Percentiles rank a stretch among this genome's conserved stretches.
Evolutionary conservation across 2,113 vertebrate species (phyloP).

Genomic region (Sinocyclocheilus grahami): DNA sequence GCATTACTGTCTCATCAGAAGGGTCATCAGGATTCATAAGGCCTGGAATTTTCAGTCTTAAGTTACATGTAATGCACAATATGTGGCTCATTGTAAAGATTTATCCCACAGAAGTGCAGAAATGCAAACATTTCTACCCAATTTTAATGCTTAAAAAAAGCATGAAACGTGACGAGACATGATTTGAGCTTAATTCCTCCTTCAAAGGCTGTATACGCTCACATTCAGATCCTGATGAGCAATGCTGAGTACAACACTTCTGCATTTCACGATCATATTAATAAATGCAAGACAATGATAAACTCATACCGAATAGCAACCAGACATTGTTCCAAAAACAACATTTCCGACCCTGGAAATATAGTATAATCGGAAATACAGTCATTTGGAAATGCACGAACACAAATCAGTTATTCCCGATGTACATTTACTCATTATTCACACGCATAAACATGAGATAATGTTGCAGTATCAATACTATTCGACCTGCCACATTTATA

Average conservation of each 20-base stretch:
- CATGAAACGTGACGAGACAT: too few relatives aligned
- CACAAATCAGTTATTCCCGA: neutral
- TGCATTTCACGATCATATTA: neutral
- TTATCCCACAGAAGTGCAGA: too few relatives aligned
- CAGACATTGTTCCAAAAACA: neutral
- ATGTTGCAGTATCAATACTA: neutral
- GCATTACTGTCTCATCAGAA: too few relatives aligned
- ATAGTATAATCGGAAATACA: neutral
- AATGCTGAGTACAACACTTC: conserved; percentile 17
- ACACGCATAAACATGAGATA: neutral
- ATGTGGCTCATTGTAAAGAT: too few relatives aligned
- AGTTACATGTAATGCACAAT: too few relatives aligned
- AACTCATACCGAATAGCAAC: neutral
- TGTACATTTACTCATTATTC: neutral
- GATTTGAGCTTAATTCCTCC: neutral
- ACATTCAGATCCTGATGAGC: conserved; percentile 23
- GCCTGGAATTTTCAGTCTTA: too few relatives aligned
- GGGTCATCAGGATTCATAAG: too few relatives aligned
- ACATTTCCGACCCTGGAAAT: neutral
- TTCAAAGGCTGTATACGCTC: neutral
- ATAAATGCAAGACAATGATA: conserved; percentile 20
- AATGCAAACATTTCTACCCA: too few relatives aligned
- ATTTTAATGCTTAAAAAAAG: too few relatives aligned
- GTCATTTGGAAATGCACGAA: neutral
- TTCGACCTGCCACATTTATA: neutral